phyloP scores from a whole-genome alignment of 92 coral and sea anemone species.

The Isaurus tuberculatus region DNA sequence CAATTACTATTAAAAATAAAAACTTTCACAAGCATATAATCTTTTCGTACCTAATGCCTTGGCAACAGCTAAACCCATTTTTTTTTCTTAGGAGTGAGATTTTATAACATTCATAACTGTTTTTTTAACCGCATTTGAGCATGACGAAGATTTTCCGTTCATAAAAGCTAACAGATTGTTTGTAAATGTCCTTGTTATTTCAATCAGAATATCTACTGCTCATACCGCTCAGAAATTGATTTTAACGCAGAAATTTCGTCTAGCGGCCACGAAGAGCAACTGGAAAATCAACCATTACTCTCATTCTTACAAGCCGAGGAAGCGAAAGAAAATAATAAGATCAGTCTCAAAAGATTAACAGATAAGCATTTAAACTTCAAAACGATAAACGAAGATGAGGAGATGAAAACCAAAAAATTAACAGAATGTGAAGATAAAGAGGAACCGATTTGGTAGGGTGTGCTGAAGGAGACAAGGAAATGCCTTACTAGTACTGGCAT shows the following conservation, averaged over 20 bases:
- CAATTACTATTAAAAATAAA: too few species aligned
- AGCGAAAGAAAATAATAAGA: conserved; percentile 5
- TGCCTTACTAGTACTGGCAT: neutral
- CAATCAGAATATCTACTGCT: conserved; percentile 14
- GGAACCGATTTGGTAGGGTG: neutral
- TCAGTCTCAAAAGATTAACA: neutral
- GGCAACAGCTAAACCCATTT: too few species aligned
- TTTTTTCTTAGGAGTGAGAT: too few species aligned
- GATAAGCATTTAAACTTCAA: neutral
- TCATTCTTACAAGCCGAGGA: conserved; percentile 1
- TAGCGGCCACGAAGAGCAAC: conserved; percentile 27
- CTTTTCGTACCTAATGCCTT: too few species aligned
- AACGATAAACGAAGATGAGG: neutral
- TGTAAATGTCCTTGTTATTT: conserved; percentile 8
- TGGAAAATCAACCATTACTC: neutral
- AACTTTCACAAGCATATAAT: too few species aligned
- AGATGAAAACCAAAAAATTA: neutral
- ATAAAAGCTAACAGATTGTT: neutral
- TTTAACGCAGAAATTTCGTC: conserved; percentile 24
- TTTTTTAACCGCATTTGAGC: neutral
- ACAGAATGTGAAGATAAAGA: neutral
- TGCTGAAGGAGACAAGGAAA: neutral
- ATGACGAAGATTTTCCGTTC: neutral
- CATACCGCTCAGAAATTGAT: conserved; percentile 27
- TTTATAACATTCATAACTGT: too few species aligned